A percentile compares a stretch with the other conserved stretches of the same genome.
These are phyloP conservation scores for Eciton burchellii DNA, from an alignment of 1,140 invertebrate species.

Conservation along the genomic window DNA sequence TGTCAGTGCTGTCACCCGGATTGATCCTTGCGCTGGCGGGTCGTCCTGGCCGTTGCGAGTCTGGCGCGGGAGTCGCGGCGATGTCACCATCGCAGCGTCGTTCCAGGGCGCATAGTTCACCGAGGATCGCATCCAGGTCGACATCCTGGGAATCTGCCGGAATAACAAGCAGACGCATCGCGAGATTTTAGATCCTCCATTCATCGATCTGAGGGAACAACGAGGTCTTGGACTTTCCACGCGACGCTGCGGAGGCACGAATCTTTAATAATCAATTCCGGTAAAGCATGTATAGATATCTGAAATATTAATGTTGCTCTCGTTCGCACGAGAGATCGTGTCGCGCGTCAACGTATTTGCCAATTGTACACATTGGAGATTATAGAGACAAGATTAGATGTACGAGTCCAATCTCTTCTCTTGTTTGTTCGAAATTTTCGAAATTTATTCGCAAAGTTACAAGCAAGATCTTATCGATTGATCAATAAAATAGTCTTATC, in stretches of 20 bases:
- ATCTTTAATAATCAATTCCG: background rate
- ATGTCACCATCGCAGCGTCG: slow-evolving; percentile 91
- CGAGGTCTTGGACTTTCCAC: background rate
- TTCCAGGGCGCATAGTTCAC: slow-evolving; percentile 96
- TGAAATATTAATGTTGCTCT: too few species aligned
- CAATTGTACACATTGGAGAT: too few species aligned
- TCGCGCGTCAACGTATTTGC: too few species aligned
- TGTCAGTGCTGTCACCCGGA: slow-evolving; percentile 79
- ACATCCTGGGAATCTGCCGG: slow-evolving; percentile 96
- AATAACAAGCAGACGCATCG: background rate
- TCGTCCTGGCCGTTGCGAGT: slow-evolving; percentile 82
- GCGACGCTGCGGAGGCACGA: background rate
- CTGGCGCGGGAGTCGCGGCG: slow-evolving; percentile 83
- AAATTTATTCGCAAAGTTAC: too few species aligned
- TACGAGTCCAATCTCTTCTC: too few species aligned
- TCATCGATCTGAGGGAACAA: background rate
- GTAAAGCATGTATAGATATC: background rate
- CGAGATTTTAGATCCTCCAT: background rate
- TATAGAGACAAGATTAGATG: too few species aligned
- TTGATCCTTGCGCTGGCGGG: slow-evolving; percentile 80
- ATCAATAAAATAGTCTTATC: too few species aligned
- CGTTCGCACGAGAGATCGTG: too few species aligned
- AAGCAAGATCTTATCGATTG: too few species aligned
- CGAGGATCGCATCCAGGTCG: slow-evolving; percentile 97
- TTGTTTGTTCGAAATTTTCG: too few species aligned